phyloP scores from a whole-genome alignment of 1,140 invertebrate genomes.

The Leptestheria dahalacensis region DNA sequence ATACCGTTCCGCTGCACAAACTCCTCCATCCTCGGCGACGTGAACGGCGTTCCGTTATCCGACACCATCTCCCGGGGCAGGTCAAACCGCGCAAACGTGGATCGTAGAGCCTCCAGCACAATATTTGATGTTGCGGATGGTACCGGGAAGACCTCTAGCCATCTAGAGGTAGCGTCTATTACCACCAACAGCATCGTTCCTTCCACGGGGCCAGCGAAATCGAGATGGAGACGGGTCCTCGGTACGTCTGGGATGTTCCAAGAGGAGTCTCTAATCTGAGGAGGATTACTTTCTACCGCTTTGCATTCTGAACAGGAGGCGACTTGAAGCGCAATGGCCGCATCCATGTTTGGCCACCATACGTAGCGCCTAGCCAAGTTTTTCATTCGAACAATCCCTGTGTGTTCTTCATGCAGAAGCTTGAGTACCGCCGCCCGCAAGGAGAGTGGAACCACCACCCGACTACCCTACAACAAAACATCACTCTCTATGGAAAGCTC shows the following conservation, averaged over 20 bases:
- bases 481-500: not conserved
- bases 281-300: too few species aligned
- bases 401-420: too few species aligned
- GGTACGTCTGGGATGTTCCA: not conserved
- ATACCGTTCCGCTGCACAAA: too few species aligned
- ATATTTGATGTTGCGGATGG: not conserved
- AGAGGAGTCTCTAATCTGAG: too few species aligned
- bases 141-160: slow-evolving; percentile 25
- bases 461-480: slow-evolving; percentile 8
- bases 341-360: slow-evolving; percentile 32
- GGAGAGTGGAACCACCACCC: too few species aligned
- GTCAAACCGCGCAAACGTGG: too few species aligned
- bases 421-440: too few species aligned
- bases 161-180: slow-evolving; percentile 33
- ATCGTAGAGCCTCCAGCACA: slow-evolving; percentile 18
- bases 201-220: slow-evolving; percentile 29
- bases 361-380: too few species aligned
- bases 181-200: slow-evolving; percentile 28
- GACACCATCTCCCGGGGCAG: too few species aligned
- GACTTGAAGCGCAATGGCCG: slow-evolving; percentile 27
- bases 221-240: slow-evolving; percentile 24
- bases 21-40: too few species aligned
- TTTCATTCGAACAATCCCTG: too few species aligned
- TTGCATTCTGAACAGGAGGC: slow-evolving; percentile 18
- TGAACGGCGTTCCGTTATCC: too few species aligned